Conservation (phyloP, 2,888 invertebrate species). For the Dicyrtomina minuta region DNA sequence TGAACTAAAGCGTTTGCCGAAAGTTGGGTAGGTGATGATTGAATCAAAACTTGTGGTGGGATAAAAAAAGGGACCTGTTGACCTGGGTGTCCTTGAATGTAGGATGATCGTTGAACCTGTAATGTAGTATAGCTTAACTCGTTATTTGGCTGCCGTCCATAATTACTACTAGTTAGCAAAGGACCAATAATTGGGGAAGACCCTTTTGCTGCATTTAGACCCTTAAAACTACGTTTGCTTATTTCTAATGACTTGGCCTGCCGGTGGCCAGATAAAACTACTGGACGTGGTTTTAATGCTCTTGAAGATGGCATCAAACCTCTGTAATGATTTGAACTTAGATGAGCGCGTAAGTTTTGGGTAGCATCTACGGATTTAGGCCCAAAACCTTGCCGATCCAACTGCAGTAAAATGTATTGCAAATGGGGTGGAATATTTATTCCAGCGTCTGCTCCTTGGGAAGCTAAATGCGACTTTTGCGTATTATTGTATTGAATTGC, state of each 20-base stretch:
- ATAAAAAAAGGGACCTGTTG: no score
- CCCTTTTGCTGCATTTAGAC: no score
- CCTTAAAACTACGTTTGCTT: no score
- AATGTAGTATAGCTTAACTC: no score
- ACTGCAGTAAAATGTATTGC: constrained; percentile 39
- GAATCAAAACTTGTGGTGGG: no score
- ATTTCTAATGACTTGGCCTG: constrained; percentile 11
- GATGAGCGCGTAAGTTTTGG: not conserved
- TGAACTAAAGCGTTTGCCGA: no score
- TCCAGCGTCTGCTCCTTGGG: constrained; percentile 34
- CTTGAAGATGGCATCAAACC: constrained; percentile 36
- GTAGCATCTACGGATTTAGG: constrained; percentile 22
- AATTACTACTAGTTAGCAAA: no score
- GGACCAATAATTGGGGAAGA: no score
- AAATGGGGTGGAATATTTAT: constrained; percentile 37
- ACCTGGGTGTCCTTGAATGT: no score
- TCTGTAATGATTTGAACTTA: not conserved
- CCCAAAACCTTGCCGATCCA: constrained; percentile 40
- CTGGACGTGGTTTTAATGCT: constrained; percentile 38
- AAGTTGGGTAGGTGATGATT: no score
- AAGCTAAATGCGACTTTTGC: constrained; percentile 1
- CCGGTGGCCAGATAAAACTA: constrained; percentile 19
- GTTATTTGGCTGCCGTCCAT: no score
- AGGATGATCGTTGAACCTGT: no score
- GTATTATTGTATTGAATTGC: constrained; percentile 33